Evolutionary conservation across 1,140 invertebrate genomes (phyloP).

Genomic region (Achroia grisella): DNA sequence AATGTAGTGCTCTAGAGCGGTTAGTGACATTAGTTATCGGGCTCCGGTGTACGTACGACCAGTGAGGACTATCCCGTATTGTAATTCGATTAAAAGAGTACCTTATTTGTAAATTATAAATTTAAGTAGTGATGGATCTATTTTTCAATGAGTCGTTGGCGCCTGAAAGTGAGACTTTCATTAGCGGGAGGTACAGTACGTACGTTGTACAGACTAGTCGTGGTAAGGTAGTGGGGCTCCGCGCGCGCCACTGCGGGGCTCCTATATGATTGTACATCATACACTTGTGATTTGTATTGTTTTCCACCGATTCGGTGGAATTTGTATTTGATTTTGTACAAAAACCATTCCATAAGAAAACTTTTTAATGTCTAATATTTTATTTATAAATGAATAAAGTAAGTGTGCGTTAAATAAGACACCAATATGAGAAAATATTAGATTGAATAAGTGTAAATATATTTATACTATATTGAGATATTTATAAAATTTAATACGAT

Average conservation of each 20-base stretch:
- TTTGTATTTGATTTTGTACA: constrained; percentile 69
- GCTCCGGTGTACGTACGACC: constrained; percentile 51
- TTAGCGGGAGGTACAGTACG: constrained; percentile 21
- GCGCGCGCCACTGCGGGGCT: constrained; percentile 16
- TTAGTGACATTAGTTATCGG: constrained; percentile 51
- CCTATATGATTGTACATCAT: constrained; percentile 34
- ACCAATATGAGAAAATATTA: constrained; percentile 67
- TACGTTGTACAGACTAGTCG: constrained; percentile 68
- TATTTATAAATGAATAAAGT: constrained; percentile 57
- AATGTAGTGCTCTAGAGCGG: constrained; percentile 57
- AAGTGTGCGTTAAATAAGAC: constrained; percentile 68
- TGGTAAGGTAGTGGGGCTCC: constrained; percentile 29
- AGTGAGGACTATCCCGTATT: constrained; percentile 59
- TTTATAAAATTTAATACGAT: constrained; percentile 71
- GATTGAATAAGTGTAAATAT: constrained; percentile 68
- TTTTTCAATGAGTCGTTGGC: constrained; percentile 56
- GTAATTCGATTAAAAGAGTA: constrained; percentile 64
- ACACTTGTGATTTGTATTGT: constrained; percentile 53
- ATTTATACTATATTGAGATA: constrained; percentile 71
- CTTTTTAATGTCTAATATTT: constrained; percentile 61
- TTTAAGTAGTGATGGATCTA: constrained; percentile 69
- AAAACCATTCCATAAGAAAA: constrained; percentile 68
- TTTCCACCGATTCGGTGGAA: constrained; percentile 41
- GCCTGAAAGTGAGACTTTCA: constrained; percentile 67
- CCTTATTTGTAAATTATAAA: constrained; percentile 70